Evolutionary conservation across 2,797 vertebrate genomes (phyloP).

Genomic region (Sus cebifrons): DNA sequence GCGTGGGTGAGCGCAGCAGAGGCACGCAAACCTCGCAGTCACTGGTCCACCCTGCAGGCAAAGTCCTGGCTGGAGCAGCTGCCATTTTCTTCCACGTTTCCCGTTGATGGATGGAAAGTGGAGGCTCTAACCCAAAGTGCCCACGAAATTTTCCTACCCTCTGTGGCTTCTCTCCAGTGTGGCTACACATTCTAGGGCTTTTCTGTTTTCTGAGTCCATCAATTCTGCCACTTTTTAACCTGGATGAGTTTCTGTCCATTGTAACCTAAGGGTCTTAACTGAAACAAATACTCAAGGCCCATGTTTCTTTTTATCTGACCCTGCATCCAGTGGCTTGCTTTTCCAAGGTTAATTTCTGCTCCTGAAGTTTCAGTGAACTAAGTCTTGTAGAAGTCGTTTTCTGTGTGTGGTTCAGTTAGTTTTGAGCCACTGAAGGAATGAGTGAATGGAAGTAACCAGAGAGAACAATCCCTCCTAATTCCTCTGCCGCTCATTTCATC

Average conservation of each 20-base stretch:
- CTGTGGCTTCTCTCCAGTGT: not conserved
- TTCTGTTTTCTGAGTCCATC: not conserved
- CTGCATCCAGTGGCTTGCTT: not conserved
- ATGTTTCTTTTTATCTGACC: not conserved
- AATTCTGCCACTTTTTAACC: not conserved
- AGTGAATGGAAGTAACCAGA: conserved; percentile 21
- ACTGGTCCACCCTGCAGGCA: not conserved
- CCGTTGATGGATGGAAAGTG: not conserved
- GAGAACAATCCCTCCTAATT: not conserved
- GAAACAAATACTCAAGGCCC: not conserved
- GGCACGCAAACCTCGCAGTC: not conserved
- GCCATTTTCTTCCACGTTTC: not conserved
- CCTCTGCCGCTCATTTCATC: not conserved
- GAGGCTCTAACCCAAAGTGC: not conserved
- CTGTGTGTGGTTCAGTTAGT: not conserved
- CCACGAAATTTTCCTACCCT: not conserved
- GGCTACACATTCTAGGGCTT: not conserved
- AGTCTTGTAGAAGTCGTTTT: not conserved
- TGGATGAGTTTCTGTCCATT: not conserved
- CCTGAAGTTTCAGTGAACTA: conserved; percentile 38
- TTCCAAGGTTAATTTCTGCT: conserved; percentile 20
- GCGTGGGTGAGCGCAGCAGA: not conserved
- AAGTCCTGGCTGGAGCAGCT: not conserved
- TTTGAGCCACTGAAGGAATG: not conserved
- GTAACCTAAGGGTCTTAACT: not conserved